A percentile compares a stretch with the other conserved stretches of the same genome.
Evolutionary conservation across 2,113 vertebrate genomes (phyloP).

Genomic region (Percina caprodes): DNA sequence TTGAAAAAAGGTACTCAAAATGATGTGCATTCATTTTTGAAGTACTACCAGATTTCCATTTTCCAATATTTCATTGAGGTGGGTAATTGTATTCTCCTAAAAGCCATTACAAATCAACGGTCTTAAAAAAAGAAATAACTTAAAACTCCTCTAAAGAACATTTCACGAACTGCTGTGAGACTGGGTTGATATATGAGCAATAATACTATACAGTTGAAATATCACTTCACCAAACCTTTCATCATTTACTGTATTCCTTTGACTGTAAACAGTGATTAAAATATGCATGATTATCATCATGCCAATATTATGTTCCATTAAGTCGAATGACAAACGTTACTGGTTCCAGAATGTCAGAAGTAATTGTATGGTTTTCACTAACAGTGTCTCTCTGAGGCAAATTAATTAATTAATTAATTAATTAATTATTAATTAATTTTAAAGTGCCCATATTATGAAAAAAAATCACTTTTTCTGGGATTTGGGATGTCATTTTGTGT

Average conservation of each 20-base stretch:
- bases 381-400: too few relatives aligned
- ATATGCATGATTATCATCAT: background rate
- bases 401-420: too few relatives aligned
- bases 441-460: too few relatives aligned
- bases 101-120: conserved; percentile 1
- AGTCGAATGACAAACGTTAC: too few relatives aligned
- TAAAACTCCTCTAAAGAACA: background rate
- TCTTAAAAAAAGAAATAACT: background rate
- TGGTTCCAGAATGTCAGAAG: too few relatives aligned
- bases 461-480: too few relatives aligned
- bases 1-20: conserved; percentile 9
- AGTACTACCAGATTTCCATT: conserved; percentile 6
- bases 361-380: too few relatives aligned
- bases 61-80: background rate
- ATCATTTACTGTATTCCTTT: too few relatives aligned
- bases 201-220: too few relatives aligned
- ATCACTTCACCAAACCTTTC: background rate
- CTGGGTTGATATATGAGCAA: background rate
- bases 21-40: conserved; percentile 12
- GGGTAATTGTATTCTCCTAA: background rate
- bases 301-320: background rate
- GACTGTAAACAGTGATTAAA: background rate
- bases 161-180: too few relatives aligned
- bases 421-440: too few relatives aligned
- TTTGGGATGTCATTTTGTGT: too few relatives aligned